phyloP scores from a whole-genome alignment of 2,888 invertebrate genomes.

The Galerucella pusilla region DNA sequence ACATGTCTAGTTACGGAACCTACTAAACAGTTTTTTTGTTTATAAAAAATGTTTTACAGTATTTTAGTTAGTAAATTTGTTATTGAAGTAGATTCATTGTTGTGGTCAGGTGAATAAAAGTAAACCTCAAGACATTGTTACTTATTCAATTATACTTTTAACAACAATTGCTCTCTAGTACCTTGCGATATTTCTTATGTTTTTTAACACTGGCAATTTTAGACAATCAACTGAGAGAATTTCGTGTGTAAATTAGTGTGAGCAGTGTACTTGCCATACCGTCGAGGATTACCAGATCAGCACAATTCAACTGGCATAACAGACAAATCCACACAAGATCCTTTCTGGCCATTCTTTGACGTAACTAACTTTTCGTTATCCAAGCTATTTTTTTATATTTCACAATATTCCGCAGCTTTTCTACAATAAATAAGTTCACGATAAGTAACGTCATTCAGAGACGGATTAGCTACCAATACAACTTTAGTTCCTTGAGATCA shows the following conservation, averaged over 20 bases:
- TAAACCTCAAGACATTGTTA: too few species aligned
- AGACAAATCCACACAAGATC: conserved; percentile 94
- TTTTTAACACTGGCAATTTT: conserved; percentile 94
- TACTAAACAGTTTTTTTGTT: too few species aligned
- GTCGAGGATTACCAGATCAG: conserved; percentile 93
- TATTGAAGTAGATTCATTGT: too few species aligned
- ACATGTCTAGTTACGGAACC: too few species aligned
- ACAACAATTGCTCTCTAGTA: too few species aligned
- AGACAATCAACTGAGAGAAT: conserved; percentile 90
- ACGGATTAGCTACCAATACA: conserved; percentile 93
- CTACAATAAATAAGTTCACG: conserved; percentile 83
- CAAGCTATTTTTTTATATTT: conserved; percentile 76
- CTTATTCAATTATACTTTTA: too few species aligned
- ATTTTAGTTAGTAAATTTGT: too few species aligned
- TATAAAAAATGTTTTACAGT: too few species aligned
- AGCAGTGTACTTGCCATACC: conserved; percentile 96
- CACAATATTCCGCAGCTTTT: conserved; percentile 76
- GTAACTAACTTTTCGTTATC: conserved; percentile 77
- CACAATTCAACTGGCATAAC: conserved; percentile 77
- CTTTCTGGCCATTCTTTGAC: conserved; percentile 92
- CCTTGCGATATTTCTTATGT: too few species aligned
- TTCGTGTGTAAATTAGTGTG: conserved; percentile 94
- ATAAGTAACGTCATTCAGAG: conserved; percentile 94
- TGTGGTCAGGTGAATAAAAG: too few species aligned
- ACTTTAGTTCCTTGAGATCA: conserved; percentile 86